Conservation (phyloP, 2,888 invertebrate species). For the Andrena hattorfiana region DNA sequence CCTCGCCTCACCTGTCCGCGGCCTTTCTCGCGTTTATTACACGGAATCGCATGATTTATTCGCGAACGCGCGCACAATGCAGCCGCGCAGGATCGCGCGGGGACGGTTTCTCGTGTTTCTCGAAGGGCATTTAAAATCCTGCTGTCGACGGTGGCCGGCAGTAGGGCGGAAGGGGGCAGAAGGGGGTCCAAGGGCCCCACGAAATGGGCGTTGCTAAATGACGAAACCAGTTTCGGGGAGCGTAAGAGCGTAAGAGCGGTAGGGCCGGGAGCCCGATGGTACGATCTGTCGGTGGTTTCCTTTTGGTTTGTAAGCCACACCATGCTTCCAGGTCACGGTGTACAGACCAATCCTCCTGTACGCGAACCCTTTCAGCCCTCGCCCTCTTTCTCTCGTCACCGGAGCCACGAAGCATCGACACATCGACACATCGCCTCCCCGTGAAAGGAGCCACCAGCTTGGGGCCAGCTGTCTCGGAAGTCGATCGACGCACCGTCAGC, state of each 20-base stretch:
- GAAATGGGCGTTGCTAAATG: conserved; percentile 74
- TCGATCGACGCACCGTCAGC: too few relatives aligned
- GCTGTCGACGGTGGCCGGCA: conserved; percentile 32
- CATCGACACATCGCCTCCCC: not conserved
- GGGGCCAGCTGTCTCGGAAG: not conserved
- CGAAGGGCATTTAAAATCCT: conserved; percentile 67
- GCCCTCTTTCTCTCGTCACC: conserved; percentile 38
- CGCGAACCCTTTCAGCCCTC: conserved; percentile 25
- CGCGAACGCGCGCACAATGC: conserved; percentile 24
- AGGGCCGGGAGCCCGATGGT: conserved; percentile 68
- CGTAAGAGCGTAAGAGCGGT: conserved; percentile 75
- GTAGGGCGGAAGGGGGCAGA: conserved; percentile 20
- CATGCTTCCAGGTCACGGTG: conserved; percentile 63
- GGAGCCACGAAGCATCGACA: not conserved
- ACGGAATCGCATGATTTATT: conserved; percentile 34
- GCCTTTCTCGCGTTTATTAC: conserved; percentile 16
- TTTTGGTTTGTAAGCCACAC: conserved; percentile 73
- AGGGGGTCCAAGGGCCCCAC: conserved; percentile 53
- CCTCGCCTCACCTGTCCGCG: not conserved
- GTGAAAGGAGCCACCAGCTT: not conserved
- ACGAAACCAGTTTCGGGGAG: conserved; percentile 82
- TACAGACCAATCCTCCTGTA: conserved; percentile 26
- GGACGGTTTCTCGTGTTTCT: conserved; percentile 55
- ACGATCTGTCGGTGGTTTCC: conserved; percentile 70
- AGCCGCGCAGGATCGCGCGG: conserved; percentile 9